Evolutionary conservation across 2,113 vertebrate genomes (phyloP).

Genomic region (Dicerorhinus sumatrensis): DNA sequence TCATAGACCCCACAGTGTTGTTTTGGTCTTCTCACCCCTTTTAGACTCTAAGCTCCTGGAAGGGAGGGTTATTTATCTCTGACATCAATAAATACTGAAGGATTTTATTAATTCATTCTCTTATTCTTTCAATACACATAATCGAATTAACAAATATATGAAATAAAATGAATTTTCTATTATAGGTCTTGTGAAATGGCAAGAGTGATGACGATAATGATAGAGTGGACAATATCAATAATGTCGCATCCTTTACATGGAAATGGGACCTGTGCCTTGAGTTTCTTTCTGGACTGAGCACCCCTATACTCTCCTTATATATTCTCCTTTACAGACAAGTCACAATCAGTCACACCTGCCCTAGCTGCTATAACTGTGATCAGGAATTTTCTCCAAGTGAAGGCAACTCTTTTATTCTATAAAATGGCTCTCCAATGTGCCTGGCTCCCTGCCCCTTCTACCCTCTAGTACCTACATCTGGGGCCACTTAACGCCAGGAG

Average conservation of each 20-base stretch:
- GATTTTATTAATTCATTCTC: neutral
- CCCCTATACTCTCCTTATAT: neutral
- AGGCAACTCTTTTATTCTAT: neutral
- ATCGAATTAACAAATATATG: neutral
- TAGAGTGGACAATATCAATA: neutral
- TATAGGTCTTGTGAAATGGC: neutral
- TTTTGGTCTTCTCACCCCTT: neutral
- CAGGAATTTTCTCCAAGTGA: neutral
- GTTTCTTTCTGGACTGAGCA: neutral
- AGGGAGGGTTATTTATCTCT: slow-evolving; percentile 40
- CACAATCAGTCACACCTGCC: neutral
- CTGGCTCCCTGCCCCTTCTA: neutral
- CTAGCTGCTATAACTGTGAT: neutral
- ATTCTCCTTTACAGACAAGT: neutral
- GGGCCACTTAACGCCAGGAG: neutral
- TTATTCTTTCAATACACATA: neutral
- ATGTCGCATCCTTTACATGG: neutral
- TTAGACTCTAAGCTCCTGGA: neutral
- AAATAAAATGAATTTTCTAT: neutral
- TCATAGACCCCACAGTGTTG: neutral
- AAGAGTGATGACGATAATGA: neutral
- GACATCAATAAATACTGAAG: neutral
- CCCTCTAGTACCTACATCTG: neutral
- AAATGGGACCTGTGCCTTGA: neutral
- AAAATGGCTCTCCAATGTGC: neutral